These are phyloP conservation scores for Litoditis marina DNA, from an alignment of 2,888 invertebrate genomes.

Conservation along the genomic window DNA sequence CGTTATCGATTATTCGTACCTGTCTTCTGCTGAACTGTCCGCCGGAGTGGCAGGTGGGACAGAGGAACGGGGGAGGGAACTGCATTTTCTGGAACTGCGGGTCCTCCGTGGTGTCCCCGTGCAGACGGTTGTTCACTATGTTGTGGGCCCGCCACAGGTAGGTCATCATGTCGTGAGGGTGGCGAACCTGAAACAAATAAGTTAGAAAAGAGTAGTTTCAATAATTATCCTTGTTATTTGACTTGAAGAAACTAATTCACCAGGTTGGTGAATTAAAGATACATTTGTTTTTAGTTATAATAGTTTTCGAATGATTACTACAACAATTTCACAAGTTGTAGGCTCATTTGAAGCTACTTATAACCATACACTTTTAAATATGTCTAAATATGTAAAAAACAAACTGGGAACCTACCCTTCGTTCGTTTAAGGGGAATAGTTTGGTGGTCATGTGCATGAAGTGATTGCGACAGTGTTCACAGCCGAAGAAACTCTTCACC, in stretches of 20 bases:
- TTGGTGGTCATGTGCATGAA: slow-evolving; percentile 81
- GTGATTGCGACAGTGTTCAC: slow-evolving; percentile 83
- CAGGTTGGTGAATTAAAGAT: too few species aligned
- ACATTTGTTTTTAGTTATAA: too few species aligned
- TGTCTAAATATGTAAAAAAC: too few species aligned
- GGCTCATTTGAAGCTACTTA: not conserved
- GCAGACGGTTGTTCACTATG: slow-evolving; percentile 80
- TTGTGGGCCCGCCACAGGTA: slow-evolving; percentile 82
- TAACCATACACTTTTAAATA: too few species aligned
- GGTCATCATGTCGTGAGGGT: slow-evolving; percentile 59
- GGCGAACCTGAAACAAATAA: slow-evolving; percentile 41
- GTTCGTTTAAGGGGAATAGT: slow-evolving; percentile 57
- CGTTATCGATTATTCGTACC: slow-evolving; percentile 21
- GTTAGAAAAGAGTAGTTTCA: not conserved
- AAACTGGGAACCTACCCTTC: slow-evolving; percentile 40
- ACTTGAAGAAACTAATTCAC: too few species aligned
- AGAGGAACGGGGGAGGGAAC: slow-evolving; percentile 72
- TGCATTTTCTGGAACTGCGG: slow-evolving; percentile 82
- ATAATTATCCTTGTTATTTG: too few species aligned
- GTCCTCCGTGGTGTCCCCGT: slow-evolving; percentile 84
- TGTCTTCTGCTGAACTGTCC: slow-evolving; percentile 60
- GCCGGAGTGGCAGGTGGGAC: slow-evolving; percentile 60
- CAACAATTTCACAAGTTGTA: not conserved
- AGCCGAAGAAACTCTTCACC: slow-evolving; percentile 75
- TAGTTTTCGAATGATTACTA: too few species aligned